Conservation (phyloP, 1,140 invertebrate genomes). For the Zaprionus camerounensis region DNA sequence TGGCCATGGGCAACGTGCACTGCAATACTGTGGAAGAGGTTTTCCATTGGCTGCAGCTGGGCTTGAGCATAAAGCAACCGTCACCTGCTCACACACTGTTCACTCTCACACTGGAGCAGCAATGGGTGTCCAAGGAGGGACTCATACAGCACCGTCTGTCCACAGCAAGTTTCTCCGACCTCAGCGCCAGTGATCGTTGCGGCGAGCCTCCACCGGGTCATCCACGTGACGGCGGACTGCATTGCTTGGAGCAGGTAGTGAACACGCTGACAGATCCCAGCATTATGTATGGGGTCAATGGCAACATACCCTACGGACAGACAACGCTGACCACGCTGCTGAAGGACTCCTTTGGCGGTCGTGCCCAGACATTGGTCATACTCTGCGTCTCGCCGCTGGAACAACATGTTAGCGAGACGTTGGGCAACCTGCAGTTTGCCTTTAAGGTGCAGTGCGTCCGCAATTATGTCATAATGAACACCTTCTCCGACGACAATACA, state of each 20-base stretch:
- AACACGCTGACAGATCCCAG: constrained; percentile 86
- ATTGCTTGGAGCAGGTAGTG: constrained; percentile 87
- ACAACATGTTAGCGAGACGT: constrained; percentile 87
- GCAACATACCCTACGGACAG: constrained; percentile 86
- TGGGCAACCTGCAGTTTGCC: constrained; percentile 87
- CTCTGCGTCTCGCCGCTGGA: constrained; percentile 88
- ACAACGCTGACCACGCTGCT: constrained; percentile 88
- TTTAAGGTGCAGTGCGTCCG: constrained; percentile 87
- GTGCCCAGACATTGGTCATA: constrained; percentile 88
- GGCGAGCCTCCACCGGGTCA: constrained; percentile 84
- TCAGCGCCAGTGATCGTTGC: constrained; percentile 87
- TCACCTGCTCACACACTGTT: constrained; percentile 86
- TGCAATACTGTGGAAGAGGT: constrained; percentile 86
- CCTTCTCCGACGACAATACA: constrained; percentile 88
- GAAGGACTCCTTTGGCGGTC: constrained; percentile 89
- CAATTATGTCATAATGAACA: constrained; percentile 88
- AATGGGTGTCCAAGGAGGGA: constrained; percentile 86
- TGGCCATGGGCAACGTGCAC: constrained; percentile 86
- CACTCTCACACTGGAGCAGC: constrained; percentile 89
- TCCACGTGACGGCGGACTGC: constrained; percentile 85
- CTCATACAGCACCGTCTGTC: constrained; percentile 86
- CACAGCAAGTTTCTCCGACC: constrained; percentile 89
- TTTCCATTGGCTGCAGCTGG: constrained; percentile 86
- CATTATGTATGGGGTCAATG: constrained; percentile 85
- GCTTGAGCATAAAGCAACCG: constrained; percentile 76